A percentile compares a stretch with the other conserved stretches of the same genome.
phyloP scores from a whole-genome alignment of 1,140 invertebrate species.

The Trachymyrmex cornetzi region DNA sequence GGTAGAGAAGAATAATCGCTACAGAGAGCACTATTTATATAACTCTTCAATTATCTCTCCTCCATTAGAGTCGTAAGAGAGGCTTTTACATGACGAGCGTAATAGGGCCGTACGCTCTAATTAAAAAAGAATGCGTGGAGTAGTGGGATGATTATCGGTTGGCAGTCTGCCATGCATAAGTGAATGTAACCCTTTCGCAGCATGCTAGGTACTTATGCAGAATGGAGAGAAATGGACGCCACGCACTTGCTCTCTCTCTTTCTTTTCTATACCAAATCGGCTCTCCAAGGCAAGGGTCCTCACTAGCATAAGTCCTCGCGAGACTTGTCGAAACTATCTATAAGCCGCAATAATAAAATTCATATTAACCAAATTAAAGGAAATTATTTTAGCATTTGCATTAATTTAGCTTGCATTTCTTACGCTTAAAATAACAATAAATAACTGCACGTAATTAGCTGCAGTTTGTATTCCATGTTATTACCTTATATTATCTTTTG shows the following conservation, averaged over 20 bases:
- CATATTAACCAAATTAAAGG: slow-evolving; percentile 5
- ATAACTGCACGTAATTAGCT: slow-evolving; percentile 2
- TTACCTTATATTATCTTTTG: background rate
- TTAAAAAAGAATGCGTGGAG: slow-evolving; percentile 56
- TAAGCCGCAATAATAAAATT: slow-evolving; percentile 27
- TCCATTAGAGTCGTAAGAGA: slow-evolving; percentile 36
- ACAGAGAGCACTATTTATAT: slow-evolving; percentile 43
- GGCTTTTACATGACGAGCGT: slow-evolving; percentile 52
- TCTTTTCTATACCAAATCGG: background rate
- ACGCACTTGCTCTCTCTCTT: slow-evolving; percentile 1
- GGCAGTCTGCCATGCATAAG: slow-evolving; percentile 42
- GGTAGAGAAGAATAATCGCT: slow-evolving; percentile 2
- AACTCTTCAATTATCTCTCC: slow-evolving; percentile 47
- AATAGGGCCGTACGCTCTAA: slow-evolving; percentile 51
- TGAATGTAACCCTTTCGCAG: slow-evolving; percentile 65
- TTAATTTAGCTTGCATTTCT: background rate
- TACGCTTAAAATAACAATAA: slow-evolving; percentile 10
- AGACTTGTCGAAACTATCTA: background rate
- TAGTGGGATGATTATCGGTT: slow-evolving; percentile 52
- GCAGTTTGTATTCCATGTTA: background rate
- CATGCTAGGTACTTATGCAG: slow-evolving; percentile 33
- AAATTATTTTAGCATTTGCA: slow-evolving; percentile 9
- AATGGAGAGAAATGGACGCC: slow-evolving; percentile 20
- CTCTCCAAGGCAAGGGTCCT: slow-evolving; percentile 6
- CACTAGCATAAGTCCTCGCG: background rate